Base-by-base conservation (phyloP, 1,140 invertebrate species). In the Lethocerus indicus region DNA sequence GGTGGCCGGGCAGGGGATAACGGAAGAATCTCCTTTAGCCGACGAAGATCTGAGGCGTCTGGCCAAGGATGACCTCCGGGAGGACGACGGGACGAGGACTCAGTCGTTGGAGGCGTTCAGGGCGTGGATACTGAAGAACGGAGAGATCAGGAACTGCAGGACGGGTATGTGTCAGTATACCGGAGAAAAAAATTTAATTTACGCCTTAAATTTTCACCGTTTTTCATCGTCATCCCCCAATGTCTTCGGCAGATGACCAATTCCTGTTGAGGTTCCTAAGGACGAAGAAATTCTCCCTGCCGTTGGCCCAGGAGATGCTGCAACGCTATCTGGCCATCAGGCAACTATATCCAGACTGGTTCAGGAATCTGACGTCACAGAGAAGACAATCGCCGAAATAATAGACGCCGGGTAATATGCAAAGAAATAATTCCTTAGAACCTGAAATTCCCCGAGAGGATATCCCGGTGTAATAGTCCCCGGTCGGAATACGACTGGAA, bases 261-360 rank as follows among this genome's bases (percentile, higher is more conserved):
- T 90, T 83, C 63, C 65, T 90, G 23, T 65, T 89, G 29, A 69
- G 80, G 54, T 90, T 87, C 63, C 64, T 89, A n/a, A 71, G 86
- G 16, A 74, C 75, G 20, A 83, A 86, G 62, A 89, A 90, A 59
- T 89, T 83, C 63, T 80, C 79, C 56, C 75, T 89, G 1, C 78
- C 79, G 1, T 77, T 83, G 68, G 79, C 86, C 1, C 78, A 87
- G 59, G 78, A 85, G 56, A 79, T 84, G 2, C 67, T 88, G 28
- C 78, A 88, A 59, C 73, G 83, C 35, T 91, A 89, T 61, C 68
- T 90, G 26, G 66, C 82, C n/a, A 71, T 89, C 47, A 70, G 83
- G 21, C 76, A 81, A 61, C 76, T 79, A 9, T 81, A 71, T 47
- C 58, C 63, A n/a, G 41, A 48, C 21, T 77, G 77, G 16, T 88